phyloP scores from a whole-genome alignment of 1,140 invertebrate species.

The Lepidurus apus region DNA sequence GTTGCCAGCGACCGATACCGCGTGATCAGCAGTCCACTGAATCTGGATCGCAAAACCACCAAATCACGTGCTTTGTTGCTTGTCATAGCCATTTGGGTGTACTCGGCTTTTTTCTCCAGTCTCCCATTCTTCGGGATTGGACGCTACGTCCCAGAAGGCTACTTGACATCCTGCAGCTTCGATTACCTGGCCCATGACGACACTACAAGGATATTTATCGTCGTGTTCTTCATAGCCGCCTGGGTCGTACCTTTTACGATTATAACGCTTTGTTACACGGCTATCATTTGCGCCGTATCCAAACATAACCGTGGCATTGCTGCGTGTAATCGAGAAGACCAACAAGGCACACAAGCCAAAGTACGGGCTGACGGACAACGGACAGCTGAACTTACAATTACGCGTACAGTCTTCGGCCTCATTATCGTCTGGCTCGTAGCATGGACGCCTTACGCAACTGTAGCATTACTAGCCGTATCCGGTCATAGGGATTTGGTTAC shows the following conservation, averaged over 20 bases:
- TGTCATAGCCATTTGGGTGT: slow-evolving; percentile 63
- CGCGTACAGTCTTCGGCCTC: slow-evolving; percentile 58
- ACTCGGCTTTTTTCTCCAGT: slow-evolving; percentile 58
- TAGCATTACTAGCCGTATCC: slow-evolving; percentile 64
- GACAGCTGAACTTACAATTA: slow-evolving; percentile 57
- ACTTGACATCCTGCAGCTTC: slow-evolving; percentile 71
- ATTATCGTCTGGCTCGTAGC: slow-evolving; percentile 65
- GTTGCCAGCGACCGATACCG: slow-evolving; percentile 65
- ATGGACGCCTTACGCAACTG: slow-evolving; percentile 69
- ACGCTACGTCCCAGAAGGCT: slow-evolving; percentile 69
- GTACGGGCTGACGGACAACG: background rate
- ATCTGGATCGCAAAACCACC: slow-evolving; percentile 55
- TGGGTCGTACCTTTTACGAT: slow-evolving; percentile 61
- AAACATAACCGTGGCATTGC: slow-evolving; percentile 37
- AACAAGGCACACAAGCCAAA: background rate
- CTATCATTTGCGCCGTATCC: slow-evolving; percentile 60
- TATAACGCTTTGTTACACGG: slow-evolving; percentile 63
- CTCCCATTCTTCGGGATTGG: slow-evolving; percentile 64
- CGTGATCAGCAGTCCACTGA: slow-evolving; percentile 65
- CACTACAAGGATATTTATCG: slow-evolving; percentile 48
- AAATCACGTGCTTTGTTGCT: slow-evolving; percentile 55
- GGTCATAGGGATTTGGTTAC: slow-evolving; percentile 51
- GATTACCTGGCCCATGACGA: slow-evolving; percentile 59
- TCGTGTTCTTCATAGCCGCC: slow-evolving; percentile 60
- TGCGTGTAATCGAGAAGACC: background rate